phyloP scores from a whole-genome alignment of 1,140 invertebrate species.

The Dolichoris vasculosae region DNA sequence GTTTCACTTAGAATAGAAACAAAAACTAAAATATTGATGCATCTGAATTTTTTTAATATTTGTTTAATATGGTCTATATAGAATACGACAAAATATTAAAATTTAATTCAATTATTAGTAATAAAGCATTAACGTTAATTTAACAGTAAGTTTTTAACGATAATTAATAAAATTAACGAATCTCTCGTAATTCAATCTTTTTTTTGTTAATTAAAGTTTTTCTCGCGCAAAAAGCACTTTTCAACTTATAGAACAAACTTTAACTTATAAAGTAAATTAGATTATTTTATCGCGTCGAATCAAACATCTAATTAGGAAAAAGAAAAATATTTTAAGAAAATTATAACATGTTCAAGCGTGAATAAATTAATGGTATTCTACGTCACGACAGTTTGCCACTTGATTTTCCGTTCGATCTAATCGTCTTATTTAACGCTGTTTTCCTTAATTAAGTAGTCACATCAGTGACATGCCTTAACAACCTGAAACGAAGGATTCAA shows the following conservation, averaged over 20 bases:
- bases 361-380: constrained; percentile 23
- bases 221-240: not conserved
- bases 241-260: not conserved
- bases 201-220: not conserved
- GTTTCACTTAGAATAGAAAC: too few relatives aligned
- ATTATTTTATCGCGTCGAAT: not conserved
- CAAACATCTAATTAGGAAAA: not conserved
- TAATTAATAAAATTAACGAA: not conserved
- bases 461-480: not conserved
- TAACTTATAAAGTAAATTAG: not conserved
- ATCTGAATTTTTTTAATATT: too few relatives aligned
- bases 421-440: not conserved
- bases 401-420: not conserved
- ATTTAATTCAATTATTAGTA: not conserved
- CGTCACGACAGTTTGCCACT: not conserved
- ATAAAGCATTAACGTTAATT: not conserved
- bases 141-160: not conserved
- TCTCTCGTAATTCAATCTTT: not conserved
- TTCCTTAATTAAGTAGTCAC: constrained; percentile 21
- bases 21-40: too few relatives aligned
- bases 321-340: not conserved
- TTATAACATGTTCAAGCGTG: not conserved
- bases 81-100: too few relatives aligned
- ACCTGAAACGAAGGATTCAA: not conserved
- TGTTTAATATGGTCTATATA: too few relatives aligned